Base-by-base conservation (phyloP, 2,888 invertebrate species). In the Frankliniella intonsa region DNA sequence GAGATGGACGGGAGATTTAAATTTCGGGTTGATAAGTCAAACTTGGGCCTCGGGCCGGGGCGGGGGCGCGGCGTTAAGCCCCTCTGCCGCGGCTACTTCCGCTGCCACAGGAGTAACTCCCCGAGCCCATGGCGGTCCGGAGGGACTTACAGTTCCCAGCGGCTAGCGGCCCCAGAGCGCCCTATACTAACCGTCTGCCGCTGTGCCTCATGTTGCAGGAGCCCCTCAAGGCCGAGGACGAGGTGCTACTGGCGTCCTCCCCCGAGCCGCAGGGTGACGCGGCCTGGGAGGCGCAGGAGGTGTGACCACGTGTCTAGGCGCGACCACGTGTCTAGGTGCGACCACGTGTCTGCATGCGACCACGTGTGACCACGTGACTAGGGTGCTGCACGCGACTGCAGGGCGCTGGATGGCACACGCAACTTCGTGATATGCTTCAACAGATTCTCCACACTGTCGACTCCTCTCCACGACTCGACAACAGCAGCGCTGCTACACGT, bases 21-120 rank as follows among this genome's bases (percentile, higher is more conserved):
- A 62, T 62, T 62, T n/a, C 62, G 62, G n/a, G 62, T 62, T 62
- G 62, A 17, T 62, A 62, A 62, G 62, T 62, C 62, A 62, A 62
- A 62, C 62, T 19, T 62, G n/a, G 19, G 19, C 55, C 55, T 69
- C 22, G 69, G 19, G n/a, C n/a, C 22, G 69, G 69, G 22, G 10
- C 11, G 69, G 69, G 69, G 11, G 22, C 22, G 25, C 22, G 19
- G 22, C 69, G 22, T 5, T 7, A 22, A 22, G 9, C 69, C 25
- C 22, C 25, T 10, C 19, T 5, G 55, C 55, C 7, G 55, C 14
- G 55, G 14, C 62, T 55, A 55, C 17, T 55, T 55, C 17, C 55
- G 12, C 17, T 8, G 14, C 14, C 12, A 17, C 17, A 14, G 14
- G 55, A 55, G 7, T 55, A 17, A 12, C 14, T 12, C 55, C 9